Evolutionary conservation across 2,888 invertebrate species (phyloP).

Genomic region (Diogma glabrata): DNA sequence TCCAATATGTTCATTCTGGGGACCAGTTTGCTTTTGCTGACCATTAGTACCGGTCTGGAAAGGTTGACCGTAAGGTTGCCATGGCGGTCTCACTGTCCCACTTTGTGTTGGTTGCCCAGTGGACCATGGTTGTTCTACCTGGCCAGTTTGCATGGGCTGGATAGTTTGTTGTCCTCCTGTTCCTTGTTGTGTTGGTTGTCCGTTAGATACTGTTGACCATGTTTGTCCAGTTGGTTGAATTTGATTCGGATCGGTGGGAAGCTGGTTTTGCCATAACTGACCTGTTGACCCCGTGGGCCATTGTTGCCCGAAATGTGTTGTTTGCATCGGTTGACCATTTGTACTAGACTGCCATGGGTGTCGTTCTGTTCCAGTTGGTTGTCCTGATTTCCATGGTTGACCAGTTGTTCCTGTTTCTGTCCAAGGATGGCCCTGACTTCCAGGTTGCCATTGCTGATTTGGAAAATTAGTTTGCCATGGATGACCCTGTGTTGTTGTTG

Average conservation of each 20-base stretch:
- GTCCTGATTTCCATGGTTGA: neutral
- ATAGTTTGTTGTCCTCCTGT: neutral
- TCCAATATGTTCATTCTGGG: too few relatives aligned
- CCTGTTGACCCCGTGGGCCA: neutral
- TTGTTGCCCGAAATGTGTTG: neutral
- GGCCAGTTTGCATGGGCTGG: too few relatives aligned
- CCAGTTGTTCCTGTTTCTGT: neutral
- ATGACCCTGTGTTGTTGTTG: too few relatives aligned
- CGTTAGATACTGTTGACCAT: neutral
- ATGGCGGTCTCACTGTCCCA: neutral
- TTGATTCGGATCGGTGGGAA: too few relatives aligned
- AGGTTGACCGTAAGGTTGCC: too few relatives aligned
- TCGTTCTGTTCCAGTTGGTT: neutral
- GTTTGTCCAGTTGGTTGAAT: neutral
- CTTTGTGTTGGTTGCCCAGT: too few relatives aligned
- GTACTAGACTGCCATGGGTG: neutral
- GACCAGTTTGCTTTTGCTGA: neutral
- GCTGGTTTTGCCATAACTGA: neutral
- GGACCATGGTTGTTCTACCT: neutral
- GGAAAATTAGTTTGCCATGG: too few relatives aligned
- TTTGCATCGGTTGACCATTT: too few relatives aligned
- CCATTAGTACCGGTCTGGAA: neutral
- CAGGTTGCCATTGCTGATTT: slow-evolving; percentile 10
- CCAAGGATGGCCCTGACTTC: slow-evolving; percentile 7
- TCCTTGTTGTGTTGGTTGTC: neutral